These are phyloP conservation scores for Drosophila equinoxialis DNA, from an alignment of 1,140 invertebrate species.

Conservation along the genomic window DNA sequence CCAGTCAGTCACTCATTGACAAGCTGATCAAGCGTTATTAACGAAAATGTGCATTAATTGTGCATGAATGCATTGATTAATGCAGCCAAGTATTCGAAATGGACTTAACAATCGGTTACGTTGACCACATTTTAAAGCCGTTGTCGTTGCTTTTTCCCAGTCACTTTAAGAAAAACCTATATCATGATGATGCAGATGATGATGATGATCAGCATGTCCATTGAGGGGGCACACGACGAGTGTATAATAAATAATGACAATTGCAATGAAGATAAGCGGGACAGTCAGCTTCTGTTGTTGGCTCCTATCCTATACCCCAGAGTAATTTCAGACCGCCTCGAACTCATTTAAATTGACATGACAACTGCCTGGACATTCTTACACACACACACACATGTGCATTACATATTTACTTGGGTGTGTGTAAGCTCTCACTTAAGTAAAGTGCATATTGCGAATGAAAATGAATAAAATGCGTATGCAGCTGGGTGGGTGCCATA, in stretches of 20 bases:
- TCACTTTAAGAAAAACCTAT: slow-evolving; percentile 51
- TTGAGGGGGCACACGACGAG: slow-evolving; percentile 27
- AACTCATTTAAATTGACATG: slow-evolving; percentile 52
- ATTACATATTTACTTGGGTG: slow-evolving; percentile 1
- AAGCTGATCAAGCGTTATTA: slow-evolving; percentile 66
- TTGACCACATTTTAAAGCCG: slow-evolving; percentile 51
- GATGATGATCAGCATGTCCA: too few species aligned
- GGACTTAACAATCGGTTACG: slow-evolving; percentile 12
- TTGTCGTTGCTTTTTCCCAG: slow-evolving; percentile 18
- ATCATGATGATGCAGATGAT: not conserved
- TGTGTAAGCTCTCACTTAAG: slow-evolving; percentile 38
- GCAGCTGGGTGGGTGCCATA: slow-evolving; percentile 10
- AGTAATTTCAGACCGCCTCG: slow-evolving; percentile 40
- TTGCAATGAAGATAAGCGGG: slow-evolving; percentile 42
- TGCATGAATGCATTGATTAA: slow-evolving; percentile 71
- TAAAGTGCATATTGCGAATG: slow-evolving; percentile 61
- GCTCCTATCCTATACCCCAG: slow-evolving; percentile 5
- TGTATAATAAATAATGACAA: slow-evolving; percentile 64
- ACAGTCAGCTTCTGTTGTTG: slow-evolving; percentile 14
- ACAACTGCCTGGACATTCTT: slow-evolving; percentile 26
- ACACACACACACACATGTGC: slow-evolving; percentile 6
- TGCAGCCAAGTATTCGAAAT: slow-evolving; percentile 37
- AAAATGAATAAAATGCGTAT: slow-evolving; percentile 60
- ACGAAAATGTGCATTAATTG: slow-evolving; percentile 69
- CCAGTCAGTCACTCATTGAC: slow-evolving; percentile 19